Percentiles rank a stretch among this genome's conserved stretches.
These are phyloP conservation scores for Coelopa pilipes DNA, from an alignment of 2,888 invertebrate species.

Conservation along the genomic window DNA sequence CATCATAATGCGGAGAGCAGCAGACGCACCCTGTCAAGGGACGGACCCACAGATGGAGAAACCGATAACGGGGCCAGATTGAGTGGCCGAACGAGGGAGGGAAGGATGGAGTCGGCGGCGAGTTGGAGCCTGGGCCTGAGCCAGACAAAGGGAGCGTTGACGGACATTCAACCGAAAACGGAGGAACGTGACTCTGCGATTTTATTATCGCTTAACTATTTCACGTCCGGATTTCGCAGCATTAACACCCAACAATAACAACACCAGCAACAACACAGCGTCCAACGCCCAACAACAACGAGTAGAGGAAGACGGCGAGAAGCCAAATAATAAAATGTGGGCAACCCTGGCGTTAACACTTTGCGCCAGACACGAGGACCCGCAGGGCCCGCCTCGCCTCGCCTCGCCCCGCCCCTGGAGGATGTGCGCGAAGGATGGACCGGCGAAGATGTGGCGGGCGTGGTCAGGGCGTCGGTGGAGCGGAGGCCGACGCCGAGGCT, in stretches of 20 bases:
- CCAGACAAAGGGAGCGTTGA: conserved; percentile 12
- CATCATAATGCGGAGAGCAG: background rate
- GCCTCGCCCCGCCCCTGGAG: conserved; percentile 19
- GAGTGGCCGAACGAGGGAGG: too few relatives aligned
- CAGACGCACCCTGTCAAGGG: background rate
- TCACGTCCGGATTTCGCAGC: conserved; percentile 47
- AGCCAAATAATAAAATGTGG: conserved; percentile 22
- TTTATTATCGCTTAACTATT: conserved; percentile 59
- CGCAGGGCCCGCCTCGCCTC: background rate
- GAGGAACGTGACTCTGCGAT: conserved; percentile 60
- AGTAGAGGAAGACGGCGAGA: background rate
- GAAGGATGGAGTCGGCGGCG: background rate
- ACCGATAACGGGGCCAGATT: background rate
- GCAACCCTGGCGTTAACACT: conserved; percentile 38
- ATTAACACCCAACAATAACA: conserved; percentile 43
- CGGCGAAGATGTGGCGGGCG: background rate
- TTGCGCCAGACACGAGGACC: conserved; percentile 16
- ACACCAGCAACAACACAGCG: conserved; percentile 15
- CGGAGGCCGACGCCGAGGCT: conserved; percentile 17
- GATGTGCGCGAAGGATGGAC: background rate
- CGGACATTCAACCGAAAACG: conserved; percentile 43
- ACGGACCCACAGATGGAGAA: background rate
- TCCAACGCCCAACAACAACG: conserved; percentile 11
- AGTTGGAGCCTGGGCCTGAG: too few relatives aligned
- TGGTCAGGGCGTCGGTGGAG: background rate